Evolutionary conservation across 2,113 vertebrate species (phyloP).

Genomic region (Ophiodon elongatus): DNA sequence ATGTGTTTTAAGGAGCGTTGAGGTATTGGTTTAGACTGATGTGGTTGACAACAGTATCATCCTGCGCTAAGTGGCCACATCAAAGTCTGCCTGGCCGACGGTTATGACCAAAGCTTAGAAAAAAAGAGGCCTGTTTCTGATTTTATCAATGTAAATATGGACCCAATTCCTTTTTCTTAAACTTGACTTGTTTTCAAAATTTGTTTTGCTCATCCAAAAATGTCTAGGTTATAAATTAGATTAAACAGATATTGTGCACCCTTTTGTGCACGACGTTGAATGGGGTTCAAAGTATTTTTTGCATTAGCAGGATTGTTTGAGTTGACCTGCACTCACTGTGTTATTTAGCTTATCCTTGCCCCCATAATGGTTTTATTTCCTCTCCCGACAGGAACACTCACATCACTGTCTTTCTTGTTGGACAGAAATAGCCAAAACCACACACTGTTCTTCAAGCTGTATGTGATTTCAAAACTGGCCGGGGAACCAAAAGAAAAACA

Average conservation of each 20-base stretch:
- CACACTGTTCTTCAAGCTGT: conserved; percentile 41
- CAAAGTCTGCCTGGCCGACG: conserved; percentile 44
- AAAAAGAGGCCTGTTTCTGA: conserved; percentile 56
- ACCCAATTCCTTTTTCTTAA: neutral
- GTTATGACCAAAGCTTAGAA: conserved; percentile 43
- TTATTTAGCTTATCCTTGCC: conserved; percentile 22
- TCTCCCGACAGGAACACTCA: conserved; percentile 43
- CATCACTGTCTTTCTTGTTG: conserved; percentile 26
- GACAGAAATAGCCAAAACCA: conserved; percentile 34
- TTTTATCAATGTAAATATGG: conserved; percentile 27
- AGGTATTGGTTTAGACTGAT: conserved; percentile 66
- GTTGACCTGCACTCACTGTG: conserved; percentile 20
- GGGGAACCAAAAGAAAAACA: conserved; percentile 30
- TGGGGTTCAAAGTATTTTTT: conserved; percentile 12
- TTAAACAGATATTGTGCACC: neutral
- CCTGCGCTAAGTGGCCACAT: conserved; percentile 66
- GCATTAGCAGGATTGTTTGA: conserved; percentile 4
- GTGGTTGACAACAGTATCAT: conserved; percentile 66
- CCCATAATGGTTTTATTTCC: conserved; percentile 54
- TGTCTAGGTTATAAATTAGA: conserved; percentile 22
- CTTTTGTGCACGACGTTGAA: neutral
- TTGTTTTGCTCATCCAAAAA: conserved; percentile 15
- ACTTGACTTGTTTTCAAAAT: conserved; percentile 18
- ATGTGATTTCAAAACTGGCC: conserved; percentile 35
- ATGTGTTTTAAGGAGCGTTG: conserved; percentile 45